Evolutionary conservation across 2,113 vertebrate species (phyloP).

Genomic region (Gnathonemus echidnorhynchus): DNA sequence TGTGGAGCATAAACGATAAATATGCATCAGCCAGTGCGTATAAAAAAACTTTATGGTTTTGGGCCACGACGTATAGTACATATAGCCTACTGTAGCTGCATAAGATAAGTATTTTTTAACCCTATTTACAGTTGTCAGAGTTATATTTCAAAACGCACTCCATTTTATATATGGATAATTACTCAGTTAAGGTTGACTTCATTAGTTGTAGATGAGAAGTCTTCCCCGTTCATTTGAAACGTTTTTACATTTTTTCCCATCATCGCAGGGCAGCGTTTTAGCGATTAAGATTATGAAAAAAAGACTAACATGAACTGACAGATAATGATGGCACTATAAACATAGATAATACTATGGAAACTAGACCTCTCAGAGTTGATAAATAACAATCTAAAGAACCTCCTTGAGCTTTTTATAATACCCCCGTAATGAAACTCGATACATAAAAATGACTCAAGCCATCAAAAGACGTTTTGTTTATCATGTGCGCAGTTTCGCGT

Average conservation of each 20-base stretch:
- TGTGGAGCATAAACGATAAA: neutral
- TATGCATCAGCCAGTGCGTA: neutral
- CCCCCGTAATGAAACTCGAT: constrained; percentile 35
- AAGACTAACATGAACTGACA: neutral
- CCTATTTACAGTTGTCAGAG: neutral
- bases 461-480: constrained; percentile 16
- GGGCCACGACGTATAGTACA: neutral
- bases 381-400: constrained; percentile 22
- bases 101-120: neutral
- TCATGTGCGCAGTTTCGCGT: constrained; percentile 17
- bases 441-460: constrained; percentile 13
- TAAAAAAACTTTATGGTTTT: neutral
- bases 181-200: neutral
- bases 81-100: neutral
- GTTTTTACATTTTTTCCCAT: neutral
- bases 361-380: constrained; percentile 33
- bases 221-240: neutral
- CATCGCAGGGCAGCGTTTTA: neutral
- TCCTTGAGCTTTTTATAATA: constrained; percentile 16
- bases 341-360: constrained; percentile 22
- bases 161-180: neutral
- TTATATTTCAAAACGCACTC: neutral
- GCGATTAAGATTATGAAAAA: neutral
- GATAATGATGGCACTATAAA: neutral
- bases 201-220: neutral